Evolutionary conservation across 1,140 invertebrate genomes (phyloP).

Genomic region (Pantala flavescens): DNA sequence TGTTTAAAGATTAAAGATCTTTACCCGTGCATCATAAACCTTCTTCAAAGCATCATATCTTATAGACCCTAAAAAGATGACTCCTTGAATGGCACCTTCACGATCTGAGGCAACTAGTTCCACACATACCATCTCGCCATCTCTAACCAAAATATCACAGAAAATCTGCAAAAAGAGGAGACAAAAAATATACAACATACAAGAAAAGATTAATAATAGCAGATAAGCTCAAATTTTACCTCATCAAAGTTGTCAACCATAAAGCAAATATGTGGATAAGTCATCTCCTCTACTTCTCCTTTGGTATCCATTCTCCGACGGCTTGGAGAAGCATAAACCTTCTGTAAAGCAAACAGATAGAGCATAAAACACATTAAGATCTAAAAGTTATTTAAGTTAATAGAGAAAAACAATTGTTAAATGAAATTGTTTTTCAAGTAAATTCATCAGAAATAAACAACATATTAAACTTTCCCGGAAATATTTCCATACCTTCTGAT

Average conservation of each 20-base stretch:
- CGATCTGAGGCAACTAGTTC: constrained; percentile 88
- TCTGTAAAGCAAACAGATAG: constrained; percentile 33
- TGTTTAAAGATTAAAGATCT: too few relatives aligned
- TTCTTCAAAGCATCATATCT: constrained; percentile 93
- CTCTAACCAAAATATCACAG: constrained; percentile 87
- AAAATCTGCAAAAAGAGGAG: constrained; percentile 54
- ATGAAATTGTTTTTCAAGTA: too few relatives aligned
- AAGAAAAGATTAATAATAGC: neutral
- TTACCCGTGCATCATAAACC: constrained; percentile 91
- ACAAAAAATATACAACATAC: neutral
- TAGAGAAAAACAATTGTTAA: too few relatives aligned
- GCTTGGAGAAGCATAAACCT: constrained; percentile 94
- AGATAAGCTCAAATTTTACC: constrained; percentile 39
- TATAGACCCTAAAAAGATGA: constrained; percentile 94
- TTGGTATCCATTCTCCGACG: constrained; percentile 94
- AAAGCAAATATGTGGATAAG: constrained; percentile 97
- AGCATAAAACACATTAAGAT: neutral
- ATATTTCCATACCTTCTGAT: too few relatives aligned
- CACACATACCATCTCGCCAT: constrained; percentile 97
- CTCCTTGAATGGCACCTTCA: constrained; percentile 69
- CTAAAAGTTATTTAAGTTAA: neutral
- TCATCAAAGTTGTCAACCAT: constrained; percentile 99
- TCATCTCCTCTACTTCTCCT: constrained; percentile 95
- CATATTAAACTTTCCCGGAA: too few relatives aligned
- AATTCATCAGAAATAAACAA: too few relatives aligned